Conservation (phyloP, 2,113 vertebrate species). For the Corvus cornix region DNA sequence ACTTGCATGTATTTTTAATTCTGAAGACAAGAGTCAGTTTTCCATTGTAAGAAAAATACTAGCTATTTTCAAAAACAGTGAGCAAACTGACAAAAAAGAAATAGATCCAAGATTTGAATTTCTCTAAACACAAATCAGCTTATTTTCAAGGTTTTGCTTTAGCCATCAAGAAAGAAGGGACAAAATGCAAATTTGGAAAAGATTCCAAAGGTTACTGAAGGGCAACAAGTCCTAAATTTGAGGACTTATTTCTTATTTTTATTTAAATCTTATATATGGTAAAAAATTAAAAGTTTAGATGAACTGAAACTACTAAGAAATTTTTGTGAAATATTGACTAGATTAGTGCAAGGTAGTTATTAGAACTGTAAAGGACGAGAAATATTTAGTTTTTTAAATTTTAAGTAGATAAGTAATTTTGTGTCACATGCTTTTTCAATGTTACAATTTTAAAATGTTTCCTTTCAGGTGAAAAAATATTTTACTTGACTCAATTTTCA, state of each 20-base stretch:
- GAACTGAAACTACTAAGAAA: neutral
- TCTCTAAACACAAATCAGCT: neutral
- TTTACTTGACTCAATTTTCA: neutral
- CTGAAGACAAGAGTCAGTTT: neutral
- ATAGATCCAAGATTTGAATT: neutral
- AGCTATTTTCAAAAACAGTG: neutral
- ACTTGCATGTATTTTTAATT: neutral
- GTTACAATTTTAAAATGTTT: neutral
- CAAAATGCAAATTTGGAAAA: neutral
- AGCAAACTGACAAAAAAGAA: neutral
- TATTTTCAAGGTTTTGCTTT: neutral
- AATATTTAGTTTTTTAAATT: neutral
- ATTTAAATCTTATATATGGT: neutral
- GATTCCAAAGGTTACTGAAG: neutral
- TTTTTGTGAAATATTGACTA: neutral
- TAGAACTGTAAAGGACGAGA: neutral
- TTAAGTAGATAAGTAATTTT: neutral
- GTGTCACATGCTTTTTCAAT: neutral
- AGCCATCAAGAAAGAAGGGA: neutral
- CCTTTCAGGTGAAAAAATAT: neutral
- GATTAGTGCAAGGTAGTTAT: neutral
- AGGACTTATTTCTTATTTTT: neutral
- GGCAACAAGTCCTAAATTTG: neutral
- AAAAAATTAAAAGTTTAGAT: neutral
- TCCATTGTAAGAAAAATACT: neutral